These are phyloP conservation scores for Pegoplata infirma DNA, from an alignment of 2,888 invertebrate species.

Conservation along the genomic window DNA sequence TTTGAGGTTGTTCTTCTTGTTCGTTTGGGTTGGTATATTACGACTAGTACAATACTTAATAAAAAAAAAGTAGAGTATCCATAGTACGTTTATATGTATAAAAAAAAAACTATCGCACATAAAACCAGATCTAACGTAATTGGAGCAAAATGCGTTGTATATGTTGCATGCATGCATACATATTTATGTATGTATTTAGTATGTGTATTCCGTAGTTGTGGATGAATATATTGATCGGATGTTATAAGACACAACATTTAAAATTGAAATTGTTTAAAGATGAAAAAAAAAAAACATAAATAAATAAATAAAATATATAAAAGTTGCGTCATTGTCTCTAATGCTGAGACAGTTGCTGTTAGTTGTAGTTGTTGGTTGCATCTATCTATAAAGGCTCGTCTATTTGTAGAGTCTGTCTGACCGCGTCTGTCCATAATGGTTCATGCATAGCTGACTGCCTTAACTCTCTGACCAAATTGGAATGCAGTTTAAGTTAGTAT, in stretches of 20 bases:
- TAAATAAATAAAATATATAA: slow-evolving; percentile 12
- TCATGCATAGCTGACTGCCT: slow-evolving; percentile 42
- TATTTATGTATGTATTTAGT: too few species aligned
- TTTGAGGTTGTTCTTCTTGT: slow-evolving; percentile 60
- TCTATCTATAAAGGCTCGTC: slow-evolving; percentile 49
- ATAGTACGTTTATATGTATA: too few species aligned
- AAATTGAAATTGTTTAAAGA: slow-evolving; percentile 60
- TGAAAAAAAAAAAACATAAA: slow-evolving; percentile 31
- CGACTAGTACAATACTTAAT: slow-evolving; percentile 57
- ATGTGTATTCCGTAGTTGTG: slow-evolving; percentile 18
- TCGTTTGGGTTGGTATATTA: slow-evolving; percentile 58
- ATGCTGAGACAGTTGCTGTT: slow-evolving; percentile 31
- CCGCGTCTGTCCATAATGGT: slow-evolving; percentile 33
- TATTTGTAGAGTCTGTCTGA: slow-evolving; percentile 20
- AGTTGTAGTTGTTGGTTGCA: slow-evolving; percentile 2
- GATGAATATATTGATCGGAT: slow-evolving; percentile 57
- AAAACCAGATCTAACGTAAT: slow-evolving; percentile 65
- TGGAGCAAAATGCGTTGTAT: slow-evolving; percentile 65
- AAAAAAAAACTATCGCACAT: slow-evolving; percentile 27
- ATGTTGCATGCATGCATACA: too few species aligned
- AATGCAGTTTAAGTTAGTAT: slow-evolving; percentile 46
- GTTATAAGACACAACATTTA: slow-evolving; percentile 56
- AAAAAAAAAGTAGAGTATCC: too few species aligned
- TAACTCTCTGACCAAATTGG: slow-evolving; percentile 55
- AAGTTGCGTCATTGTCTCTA: slow-evolving; percentile 57